These are phyloP conservation scores for Podarcis cretensis DNA, from an alignment of 2,113 vertebrate species.

Conservation along the genomic window DNA sequence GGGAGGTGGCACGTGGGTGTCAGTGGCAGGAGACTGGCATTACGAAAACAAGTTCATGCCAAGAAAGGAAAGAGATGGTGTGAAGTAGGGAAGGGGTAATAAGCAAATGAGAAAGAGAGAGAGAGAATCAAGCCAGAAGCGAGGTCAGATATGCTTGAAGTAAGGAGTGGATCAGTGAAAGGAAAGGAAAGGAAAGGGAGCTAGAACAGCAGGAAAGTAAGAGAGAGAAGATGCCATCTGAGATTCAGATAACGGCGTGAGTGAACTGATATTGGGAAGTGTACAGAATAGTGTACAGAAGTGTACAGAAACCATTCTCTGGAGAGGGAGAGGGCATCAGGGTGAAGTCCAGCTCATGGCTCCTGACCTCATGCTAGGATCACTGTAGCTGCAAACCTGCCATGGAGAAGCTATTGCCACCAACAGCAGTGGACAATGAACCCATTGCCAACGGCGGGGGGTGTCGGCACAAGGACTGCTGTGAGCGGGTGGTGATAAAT, in stretches of 20 bases:
- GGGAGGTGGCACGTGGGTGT: conserved; percentile 44
- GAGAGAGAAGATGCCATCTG: not conserved
- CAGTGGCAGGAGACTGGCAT: conserved; percentile 59
- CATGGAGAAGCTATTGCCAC: conserved; percentile 12
- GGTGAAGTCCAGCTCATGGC: conserved; percentile 33
- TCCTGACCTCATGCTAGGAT: not conserved
- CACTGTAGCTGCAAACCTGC: not conserved
- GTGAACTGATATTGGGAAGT: not conserved
- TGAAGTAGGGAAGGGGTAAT: not conserved
- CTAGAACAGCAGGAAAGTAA: not conserved
- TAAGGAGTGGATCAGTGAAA: conserved; percentile 29
- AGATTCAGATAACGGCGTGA: not conserved
- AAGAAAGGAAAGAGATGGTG: conserved; percentile 60
- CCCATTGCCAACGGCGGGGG: not conserved
- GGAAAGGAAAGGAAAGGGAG: conserved; percentile 43
- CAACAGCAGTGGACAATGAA: not conserved
- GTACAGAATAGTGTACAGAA: too few relatives aligned
- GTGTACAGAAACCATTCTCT: not conserved
- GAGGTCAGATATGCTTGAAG: conserved; percentile 65
- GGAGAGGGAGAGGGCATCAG: not conserved
- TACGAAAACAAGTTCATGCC: conserved; percentile 37
- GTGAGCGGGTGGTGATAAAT: conserved; percentile 76
- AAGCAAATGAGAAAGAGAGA: conserved; percentile 54
- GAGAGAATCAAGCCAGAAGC: conserved; percentile 55
- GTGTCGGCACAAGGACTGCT: conserved; percentile 39